A percentile compares a stretch with the other conserved stretches of the same genome.
phyloP scores from a whole-genome alignment of 2,888 invertebrate species.

The Drosophila kanekoi region DNA sequence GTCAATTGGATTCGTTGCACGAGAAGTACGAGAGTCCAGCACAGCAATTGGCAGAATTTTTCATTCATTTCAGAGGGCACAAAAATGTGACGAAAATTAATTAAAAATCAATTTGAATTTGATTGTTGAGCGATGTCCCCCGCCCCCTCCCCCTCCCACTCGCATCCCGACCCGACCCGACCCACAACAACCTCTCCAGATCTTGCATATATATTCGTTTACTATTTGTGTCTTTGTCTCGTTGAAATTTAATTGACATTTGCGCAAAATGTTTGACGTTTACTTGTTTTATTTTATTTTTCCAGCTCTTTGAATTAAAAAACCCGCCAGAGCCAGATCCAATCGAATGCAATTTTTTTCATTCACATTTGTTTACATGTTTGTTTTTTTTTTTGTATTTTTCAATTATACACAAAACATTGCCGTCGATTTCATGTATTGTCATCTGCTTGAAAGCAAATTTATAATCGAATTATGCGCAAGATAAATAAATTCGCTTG shows the following conservation, averaged over 20 bases:
- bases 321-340: not conserved
- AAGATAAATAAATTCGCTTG: conserved; percentile 40
- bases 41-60: conserved; percentile 46
- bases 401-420: conserved; percentile 53
- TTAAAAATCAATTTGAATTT: conserved; percentile 80
- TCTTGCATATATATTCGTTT: conserved; percentile 26
- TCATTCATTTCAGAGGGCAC: conserved; percentile 51
- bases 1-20: conserved; percentile 36
- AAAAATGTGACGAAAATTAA: conserved; percentile 80
- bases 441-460: conserved; percentile 29
- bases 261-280: conserved; percentile 62
- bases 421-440: conserved; percentile 22
- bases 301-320: conserved; percentile 2
- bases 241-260: conserved; percentile 74
- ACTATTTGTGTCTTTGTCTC: conserved; percentile 43
- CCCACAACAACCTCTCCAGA: conserved; percentile 10
- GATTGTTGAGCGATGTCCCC: conserved; percentile 64
- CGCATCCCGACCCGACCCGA: not conserved
- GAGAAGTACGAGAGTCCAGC: conserved; percentile 28
- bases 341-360: conserved; percentile 12
- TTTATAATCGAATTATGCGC: conserved; percentile 70
- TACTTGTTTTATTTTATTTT: conserved; percentile 4
- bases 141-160: too few relatives aligned
- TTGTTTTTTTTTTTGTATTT: conserved; percentile 40
- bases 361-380: conserved; percentile 10